phyloP scores from a whole-genome alignment of 2,113 vertebrate species.

The Pristiophorus japonicus region DNA sequence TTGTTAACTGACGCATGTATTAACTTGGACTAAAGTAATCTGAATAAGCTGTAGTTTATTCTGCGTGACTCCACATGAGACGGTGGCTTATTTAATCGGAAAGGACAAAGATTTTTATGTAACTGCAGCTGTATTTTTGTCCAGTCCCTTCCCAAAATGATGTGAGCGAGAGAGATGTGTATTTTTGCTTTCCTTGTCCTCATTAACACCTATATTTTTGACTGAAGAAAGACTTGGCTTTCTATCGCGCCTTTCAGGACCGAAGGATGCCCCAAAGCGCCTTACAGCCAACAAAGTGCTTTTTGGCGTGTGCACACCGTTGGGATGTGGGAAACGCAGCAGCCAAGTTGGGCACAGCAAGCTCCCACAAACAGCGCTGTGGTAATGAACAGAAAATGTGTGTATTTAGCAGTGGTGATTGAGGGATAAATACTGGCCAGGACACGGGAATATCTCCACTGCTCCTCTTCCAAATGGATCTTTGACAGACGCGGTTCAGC shows the following conservation, averaged over 20 bases:
- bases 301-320: too few relatives aligned
- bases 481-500: too few relatives aligned
- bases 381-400: background rate
- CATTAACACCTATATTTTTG: background rate
- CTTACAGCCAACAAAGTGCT: background rate
- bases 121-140: background rate
- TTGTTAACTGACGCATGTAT: background rate
- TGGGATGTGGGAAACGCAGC: background rate
- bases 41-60: background rate
- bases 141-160: background rate
- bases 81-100: background rate
- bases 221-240: background rate
- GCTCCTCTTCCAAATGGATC: too few relatives aligned
- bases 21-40: background rate
- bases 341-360: background rate
- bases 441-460: too few relatives aligned
- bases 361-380: background rate
- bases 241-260: background rate
- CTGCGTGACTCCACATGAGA: background rate
- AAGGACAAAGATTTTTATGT: background rate
- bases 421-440: too few relatives aligned
- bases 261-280: background rate
- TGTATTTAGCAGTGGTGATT: too few relatives aligned
- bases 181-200: background rate
- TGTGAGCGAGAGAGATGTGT: background rate